Conservation (phyloP, 2,888 invertebrate genomes). For the Sesamia inferens region DNA sequence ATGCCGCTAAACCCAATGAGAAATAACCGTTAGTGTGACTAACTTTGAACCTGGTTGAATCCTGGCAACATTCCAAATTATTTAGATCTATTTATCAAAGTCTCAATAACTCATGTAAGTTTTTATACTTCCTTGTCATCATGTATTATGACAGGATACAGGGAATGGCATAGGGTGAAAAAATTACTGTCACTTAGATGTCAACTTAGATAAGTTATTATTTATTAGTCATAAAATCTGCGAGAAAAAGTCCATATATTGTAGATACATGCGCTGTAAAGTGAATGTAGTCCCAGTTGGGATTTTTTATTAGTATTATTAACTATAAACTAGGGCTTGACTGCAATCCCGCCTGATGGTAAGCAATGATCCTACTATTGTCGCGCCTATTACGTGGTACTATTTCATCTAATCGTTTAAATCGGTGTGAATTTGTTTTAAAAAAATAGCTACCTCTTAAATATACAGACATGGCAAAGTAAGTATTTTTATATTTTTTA, state of each 20-base stretch:
- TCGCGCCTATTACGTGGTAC: no score
- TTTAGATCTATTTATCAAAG: slow-evolving; percentile 4
- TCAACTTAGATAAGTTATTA: slow-evolving; percentile 44
- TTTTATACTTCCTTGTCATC: slow-evolving; percentile 15
- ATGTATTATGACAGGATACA: slow-evolving; percentile 31
- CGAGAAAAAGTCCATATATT: slow-evolving; percentile 39
- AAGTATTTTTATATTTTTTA: no score
- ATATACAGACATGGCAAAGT: no score
- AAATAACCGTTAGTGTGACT: background rate
- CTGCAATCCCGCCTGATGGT: no score
- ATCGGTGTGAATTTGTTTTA: no score
- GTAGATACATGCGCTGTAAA: background rate
- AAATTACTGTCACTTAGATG: slow-evolving; percentile 52
- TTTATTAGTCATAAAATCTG: slow-evolving; percentile 52
- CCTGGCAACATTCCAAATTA: slow-evolving; percentile 30
- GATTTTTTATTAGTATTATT: no score
- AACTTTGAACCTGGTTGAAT: background rate
- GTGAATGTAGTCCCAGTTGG: background rate
- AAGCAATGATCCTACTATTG: no score
- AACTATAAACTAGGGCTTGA: no score
- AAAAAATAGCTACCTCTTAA: no score
- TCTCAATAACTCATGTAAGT: background rate
- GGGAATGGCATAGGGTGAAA: slow-evolving; percentile 33
- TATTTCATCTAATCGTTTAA: no score
- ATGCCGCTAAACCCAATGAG: background rate